A percentile compares a stretch with the other conserved stretches of the same genome.
Evolutionary conservation across 2,797 vertebrate genomes (phyloP).

Genomic region (Sphaeramia orbicularis): DNA sequence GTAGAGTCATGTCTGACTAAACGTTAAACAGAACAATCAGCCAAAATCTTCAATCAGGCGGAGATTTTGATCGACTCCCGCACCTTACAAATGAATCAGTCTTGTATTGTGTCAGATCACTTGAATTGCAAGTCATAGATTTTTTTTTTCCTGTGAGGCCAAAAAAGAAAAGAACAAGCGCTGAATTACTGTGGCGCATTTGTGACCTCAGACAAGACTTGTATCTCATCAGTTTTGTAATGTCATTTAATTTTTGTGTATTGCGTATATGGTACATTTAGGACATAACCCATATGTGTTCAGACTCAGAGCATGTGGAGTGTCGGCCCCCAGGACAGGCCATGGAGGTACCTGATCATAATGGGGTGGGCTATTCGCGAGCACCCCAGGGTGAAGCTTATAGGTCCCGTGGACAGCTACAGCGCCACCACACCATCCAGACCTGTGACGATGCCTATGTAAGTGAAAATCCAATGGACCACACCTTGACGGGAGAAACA

Average conservation of each 20-base stretch:
- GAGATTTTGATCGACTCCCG: no score
- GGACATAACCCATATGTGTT: background rate
- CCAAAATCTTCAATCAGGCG: no score
- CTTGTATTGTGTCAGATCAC: no score
- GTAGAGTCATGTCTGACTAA: no score
- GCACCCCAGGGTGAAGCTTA: conserved; percentile 84
- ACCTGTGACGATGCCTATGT: conserved; percentile 97
- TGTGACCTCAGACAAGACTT: background rate
- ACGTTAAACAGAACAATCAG: no score
- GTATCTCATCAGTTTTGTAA: background rate
- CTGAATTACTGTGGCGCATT: background rate
- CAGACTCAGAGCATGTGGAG: conserved; percentile 88
- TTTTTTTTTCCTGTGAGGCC: no score
- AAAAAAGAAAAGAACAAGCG: no score
- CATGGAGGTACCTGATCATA: conserved; percentile 93
- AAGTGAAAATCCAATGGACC: conserved; percentile 63
- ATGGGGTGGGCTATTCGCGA: conserved; percentile 87
- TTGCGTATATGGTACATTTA: background rate
- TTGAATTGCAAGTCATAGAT: no score
- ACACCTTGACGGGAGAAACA: background rate
- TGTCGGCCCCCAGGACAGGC: conserved; percentile 87
- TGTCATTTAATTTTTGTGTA: no score
- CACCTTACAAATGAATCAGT: no score
- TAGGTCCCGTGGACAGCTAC: conserved; percentile 89
- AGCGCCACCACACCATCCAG: conserved; percentile 99